Conservation (phyloP, 2,888 invertebrate genomes). For the Loripinus fragilis region DNA sequence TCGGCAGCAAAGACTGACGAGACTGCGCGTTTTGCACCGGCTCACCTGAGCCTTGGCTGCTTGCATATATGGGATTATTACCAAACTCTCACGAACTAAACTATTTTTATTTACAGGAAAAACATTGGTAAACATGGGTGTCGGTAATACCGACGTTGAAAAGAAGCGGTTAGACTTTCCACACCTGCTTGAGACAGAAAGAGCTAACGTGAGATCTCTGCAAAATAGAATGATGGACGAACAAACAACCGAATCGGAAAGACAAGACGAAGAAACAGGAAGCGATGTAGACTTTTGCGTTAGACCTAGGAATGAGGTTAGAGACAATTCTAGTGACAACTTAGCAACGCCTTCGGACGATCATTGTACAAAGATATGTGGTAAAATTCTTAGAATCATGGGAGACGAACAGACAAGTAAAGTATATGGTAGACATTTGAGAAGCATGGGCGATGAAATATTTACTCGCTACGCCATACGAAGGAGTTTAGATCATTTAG, state of each 20-base stretch:
- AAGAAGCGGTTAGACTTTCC: not conserved
- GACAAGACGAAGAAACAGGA: too few species aligned
- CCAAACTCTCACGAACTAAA: too few species aligned
- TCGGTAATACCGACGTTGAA: not conserved
- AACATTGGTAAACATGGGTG: not conserved
- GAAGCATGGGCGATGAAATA: constrained; percentile 69
- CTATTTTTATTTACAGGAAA: too few species aligned
- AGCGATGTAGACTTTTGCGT: too few species aligned
- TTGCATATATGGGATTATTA: too few species aligned
- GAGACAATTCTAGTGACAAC: too few species aligned
- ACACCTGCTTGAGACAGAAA: not conserved
- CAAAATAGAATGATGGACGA: not conserved
- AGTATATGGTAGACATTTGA: constrained; percentile 64
- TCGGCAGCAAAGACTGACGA: too few species aligned
- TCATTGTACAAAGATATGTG: constrained; percentile 52
- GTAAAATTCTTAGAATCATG: constrained; percentile 65
- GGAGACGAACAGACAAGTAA: constrained; percentile 68
- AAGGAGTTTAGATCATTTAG: constrained; percentile 1
- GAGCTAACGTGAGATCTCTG: not conserved
- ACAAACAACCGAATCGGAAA: not conserved
- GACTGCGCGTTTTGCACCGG: too few species aligned
- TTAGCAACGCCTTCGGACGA: not conserved
- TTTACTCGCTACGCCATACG: constrained; percentile 17
- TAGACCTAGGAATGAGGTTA: not conserved
- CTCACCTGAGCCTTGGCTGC: too few species aligned